Evolutionary conservation across 2,797 vertebrate species (phyloP).

Genomic region (Pseudomugil tenellus): DNA sequence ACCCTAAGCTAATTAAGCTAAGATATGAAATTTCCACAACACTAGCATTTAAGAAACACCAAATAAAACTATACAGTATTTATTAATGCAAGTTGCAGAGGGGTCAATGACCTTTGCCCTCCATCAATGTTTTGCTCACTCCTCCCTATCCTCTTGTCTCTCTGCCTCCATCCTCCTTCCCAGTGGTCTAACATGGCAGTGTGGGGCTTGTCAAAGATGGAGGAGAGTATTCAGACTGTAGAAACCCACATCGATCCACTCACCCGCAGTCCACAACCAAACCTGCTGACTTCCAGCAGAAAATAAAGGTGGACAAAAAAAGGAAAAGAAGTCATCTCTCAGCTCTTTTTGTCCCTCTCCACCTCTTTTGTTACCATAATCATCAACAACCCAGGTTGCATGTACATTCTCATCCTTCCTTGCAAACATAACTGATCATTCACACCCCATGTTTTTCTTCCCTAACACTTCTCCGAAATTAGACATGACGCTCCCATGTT

Average conservation of each 20-base stretch:
- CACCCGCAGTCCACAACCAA: conserved; percentile 67
- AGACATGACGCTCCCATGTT: conserved; percentile 44
- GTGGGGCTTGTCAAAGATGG: conserved; percentile 78
- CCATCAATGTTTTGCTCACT: conserved; percentile 22
- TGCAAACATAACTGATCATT: conserved; percentile 41
- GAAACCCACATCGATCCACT: conserved; percentile 80
- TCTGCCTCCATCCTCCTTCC: conserved; percentile 44
- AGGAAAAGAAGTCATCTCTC: conserved; percentile 56
- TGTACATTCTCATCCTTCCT: conserved; percentile 31
- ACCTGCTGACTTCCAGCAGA: conserved; percentile 80
- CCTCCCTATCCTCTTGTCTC: conserved; percentile 19
- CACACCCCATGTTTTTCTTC: conserved; percentile 33
- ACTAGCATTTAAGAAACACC: no score
- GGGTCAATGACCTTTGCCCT: conserved; percentile 21
- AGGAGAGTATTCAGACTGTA: conserved; percentile 71
- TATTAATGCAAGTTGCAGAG: conserved; percentile 26
- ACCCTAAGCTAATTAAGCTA: no score
- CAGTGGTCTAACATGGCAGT: conserved; percentile 59
- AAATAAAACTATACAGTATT: conserved; percentile 12
- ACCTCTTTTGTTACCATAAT: conserved; percentile 39
- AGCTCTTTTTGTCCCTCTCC: conserved; percentile 60
- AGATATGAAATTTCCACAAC: no score
- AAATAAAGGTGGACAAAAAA: conserved; percentile 58
- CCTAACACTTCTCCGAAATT: conserved; percentile 35
- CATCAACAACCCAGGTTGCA: conserved; percentile 63